Evolutionary conservation across 1,140 invertebrate genomes (phyloP).

Genomic region (Nomia melanderi): DNA sequence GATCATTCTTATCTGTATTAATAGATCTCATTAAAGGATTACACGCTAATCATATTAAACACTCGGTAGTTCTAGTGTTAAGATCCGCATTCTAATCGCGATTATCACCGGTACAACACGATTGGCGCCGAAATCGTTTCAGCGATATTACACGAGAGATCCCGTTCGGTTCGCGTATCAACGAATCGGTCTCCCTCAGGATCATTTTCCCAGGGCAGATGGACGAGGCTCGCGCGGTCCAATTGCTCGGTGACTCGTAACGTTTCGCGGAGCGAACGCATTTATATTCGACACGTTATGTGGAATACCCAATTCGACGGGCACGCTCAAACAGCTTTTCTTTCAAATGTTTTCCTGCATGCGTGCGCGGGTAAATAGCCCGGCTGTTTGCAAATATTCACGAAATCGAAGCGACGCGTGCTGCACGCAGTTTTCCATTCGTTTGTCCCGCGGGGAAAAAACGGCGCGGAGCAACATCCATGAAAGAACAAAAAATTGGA

Average conservation of each 20-base stretch:
- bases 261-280: slow-evolving; percentile 28
- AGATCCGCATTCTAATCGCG: too few relatives aligned
- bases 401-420: slow-evolving; percentile 37
- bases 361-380: slow-evolving; percentile 29
- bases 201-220: slow-evolving; percentile 14
- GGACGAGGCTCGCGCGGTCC: background rate
- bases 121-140: background rate
- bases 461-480: too few relatives aligned
- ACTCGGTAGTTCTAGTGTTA: too few relatives aligned
- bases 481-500: too few relatives aligned
- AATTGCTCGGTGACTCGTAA: slow-evolving; percentile 37
- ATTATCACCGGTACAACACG: slow-evolving; percentile 35
- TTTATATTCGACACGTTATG: slow-evolving; percentile 33
- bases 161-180: background rate
- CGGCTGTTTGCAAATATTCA: slow-evolving; percentile 42
- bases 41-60: too few relatives aligned
- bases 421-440: background rate
- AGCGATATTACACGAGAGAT: background rate
- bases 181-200: slow-evolving; percentile 2
- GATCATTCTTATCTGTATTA: too few relatives aligned
- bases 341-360: slow-evolving; percentile 41
- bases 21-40: too few relatives aligned
- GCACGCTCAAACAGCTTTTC: slow-evolving; percentile 31
- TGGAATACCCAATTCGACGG: background rate
- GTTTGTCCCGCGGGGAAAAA: background rate